These are phyloP conservation scores for Lacerta bilineata DNA, from an alignment of 2,797 vertebrate genomes.

Conservation along the genomic window DNA sequence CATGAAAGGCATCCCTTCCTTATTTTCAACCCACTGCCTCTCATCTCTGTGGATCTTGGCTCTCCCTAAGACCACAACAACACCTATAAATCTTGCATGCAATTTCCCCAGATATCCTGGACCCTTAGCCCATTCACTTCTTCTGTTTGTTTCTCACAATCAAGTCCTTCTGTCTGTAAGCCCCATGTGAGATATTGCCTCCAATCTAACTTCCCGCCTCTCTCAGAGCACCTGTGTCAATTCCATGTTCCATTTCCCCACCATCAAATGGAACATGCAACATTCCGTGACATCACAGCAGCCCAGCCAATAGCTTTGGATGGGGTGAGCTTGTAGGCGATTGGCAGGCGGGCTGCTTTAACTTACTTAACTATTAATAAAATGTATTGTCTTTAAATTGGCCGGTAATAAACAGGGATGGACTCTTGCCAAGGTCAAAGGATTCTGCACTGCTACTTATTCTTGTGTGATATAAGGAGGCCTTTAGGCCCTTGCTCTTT, in stretches of 20 bases:
- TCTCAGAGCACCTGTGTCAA: background rate
- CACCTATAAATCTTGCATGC: background rate
- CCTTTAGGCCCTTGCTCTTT: constrained; percentile 9
- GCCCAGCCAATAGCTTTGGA: background rate
- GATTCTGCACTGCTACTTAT: background rate
- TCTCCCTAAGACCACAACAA: background rate
- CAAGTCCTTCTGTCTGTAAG: background rate
- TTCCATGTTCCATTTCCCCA: background rate
- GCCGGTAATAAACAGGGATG: background rate
- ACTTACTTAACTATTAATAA: background rate
- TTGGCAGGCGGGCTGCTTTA: background rate
- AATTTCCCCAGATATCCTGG: background rate
- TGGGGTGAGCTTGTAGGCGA: background rate
- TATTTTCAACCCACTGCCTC: background rate
- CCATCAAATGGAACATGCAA: background rate
- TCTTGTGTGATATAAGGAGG: constrained; percentile 3
- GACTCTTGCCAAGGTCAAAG: background rate
- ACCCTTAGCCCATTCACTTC: background rate
- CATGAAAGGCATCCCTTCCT: background rate
- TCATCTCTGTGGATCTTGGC: background rate
- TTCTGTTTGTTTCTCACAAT: background rate
- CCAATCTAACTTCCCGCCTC: background rate
- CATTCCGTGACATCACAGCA: background rate
- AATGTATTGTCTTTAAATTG: background rate
- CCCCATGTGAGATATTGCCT: background rate